phyloP scores from a whole-genome alignment of 2,888 invertebrate species.

The Pristionchus exspectatus region DNA sequence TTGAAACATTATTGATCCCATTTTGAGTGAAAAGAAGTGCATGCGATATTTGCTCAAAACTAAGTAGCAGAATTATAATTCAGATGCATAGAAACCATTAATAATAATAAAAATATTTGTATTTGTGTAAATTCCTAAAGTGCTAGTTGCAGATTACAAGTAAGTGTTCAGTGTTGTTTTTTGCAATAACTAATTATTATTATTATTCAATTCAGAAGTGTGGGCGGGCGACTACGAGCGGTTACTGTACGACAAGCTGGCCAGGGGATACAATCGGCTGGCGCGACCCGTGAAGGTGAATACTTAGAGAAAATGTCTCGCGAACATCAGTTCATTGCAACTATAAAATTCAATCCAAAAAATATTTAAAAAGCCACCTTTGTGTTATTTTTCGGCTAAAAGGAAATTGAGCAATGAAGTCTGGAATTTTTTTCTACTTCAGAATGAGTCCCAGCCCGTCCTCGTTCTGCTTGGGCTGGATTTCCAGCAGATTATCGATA shows the following conservation, averaged over 20 bases:
- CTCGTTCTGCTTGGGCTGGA: conserved; percentile 80
- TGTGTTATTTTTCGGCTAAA: background rate
- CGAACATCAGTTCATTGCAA: too few relatives aligned
- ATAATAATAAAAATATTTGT: too few relatives aligned
- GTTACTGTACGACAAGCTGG: conserved; percentile 79
- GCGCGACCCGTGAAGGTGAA: conserved; percentile 79
- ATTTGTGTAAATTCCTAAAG: too few relatives aligned
- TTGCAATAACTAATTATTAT: background rate
- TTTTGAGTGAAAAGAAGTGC: too few relatives aligned
- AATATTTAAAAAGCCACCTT: background rate
- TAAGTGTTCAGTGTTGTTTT: too few relatives aligned
- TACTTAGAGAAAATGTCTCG: too few relatives aligned
- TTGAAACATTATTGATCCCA: background rate
- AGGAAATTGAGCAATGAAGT: background rate
- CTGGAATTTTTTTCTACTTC: background rate
- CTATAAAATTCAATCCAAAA: background rate
- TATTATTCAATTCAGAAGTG: conserved; percentile 60
- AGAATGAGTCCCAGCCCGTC: conserved; percentile 80
- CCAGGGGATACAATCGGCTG: conserved; percentile 79
- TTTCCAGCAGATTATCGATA: conserved; percentile 81
- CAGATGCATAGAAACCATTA: too few relatives aligned
- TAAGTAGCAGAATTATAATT: background rate
- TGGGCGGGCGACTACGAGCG: conserved; percentile 79
- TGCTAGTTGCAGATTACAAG: too few relatives aligned
- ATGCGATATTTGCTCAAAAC: too few relatives aligned